A percentile compares a stretch with the other conserved stretches of the same genome.
Evolutionary conservation across 1,140 invertebrate species (phyloP).

Genomic region (Galendromus occidentalis): DNA sequence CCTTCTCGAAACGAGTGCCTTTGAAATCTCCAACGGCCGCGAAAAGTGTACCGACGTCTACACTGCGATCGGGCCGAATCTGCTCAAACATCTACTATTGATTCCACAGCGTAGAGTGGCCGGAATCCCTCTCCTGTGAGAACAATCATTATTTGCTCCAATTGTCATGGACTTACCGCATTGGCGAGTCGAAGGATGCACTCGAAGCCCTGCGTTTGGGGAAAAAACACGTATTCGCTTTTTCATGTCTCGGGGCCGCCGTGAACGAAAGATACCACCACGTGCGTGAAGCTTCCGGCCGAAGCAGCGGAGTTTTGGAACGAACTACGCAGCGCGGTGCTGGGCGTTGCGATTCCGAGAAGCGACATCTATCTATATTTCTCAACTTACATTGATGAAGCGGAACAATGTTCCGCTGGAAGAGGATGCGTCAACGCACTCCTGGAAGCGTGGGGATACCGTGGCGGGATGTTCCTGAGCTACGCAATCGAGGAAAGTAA

Average conservation of each 20-base stretch:
- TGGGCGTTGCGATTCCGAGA: not conserved
- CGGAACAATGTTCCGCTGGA: not conserved
- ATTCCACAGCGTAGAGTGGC: not conserved
- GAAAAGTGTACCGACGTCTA: conserved; percentile 3
- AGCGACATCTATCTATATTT: not conserved
- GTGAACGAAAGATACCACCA: no score
- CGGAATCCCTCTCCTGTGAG: not conserved
- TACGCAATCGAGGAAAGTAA: not conserved
- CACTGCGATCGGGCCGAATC: conserved; percentile 1
- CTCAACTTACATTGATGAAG: not conserved
- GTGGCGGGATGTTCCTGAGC: conserved; percentile 6
- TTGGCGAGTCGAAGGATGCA: conserved; percentile 11
- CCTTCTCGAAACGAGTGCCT: not conserved
- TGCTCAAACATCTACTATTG: not conserved
- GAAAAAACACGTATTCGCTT: not conserved
- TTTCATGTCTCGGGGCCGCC: no score
- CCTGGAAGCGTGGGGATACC: conserved; percentile 1
- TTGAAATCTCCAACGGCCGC: not conserved
- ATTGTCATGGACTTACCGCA: not conserved
- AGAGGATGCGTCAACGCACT: not conserved
- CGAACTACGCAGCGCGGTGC: no score
- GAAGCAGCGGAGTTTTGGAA: no score
- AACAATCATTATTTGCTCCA: not conserved
- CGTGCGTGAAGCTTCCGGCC: no score
- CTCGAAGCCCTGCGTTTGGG: not conserved